Evolutionary conservation across 2,113 vertebrate genomes (phyloP).

Genomic region (Larimichthys polyactis): DNA sequence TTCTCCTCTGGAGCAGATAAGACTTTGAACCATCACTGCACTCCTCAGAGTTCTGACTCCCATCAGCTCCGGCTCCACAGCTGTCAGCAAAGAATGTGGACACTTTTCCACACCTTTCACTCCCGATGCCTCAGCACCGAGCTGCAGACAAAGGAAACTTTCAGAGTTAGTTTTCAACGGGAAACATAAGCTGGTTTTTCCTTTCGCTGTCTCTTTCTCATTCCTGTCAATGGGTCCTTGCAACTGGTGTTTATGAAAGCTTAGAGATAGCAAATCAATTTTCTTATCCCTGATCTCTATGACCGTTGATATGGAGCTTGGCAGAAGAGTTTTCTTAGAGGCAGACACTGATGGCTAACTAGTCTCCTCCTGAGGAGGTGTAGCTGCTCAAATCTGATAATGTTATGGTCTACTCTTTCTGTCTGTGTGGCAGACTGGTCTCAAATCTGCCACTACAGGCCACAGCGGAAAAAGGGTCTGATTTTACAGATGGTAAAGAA

Average conservation of each 20-base stretch:
- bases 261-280: conserved; percentile 60
- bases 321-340: conserved; percentile 23
- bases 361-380: background rate
- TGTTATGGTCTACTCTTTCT: conserved; percentile 50
- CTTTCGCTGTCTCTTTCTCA: conserved; percentile 20
- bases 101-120: conserved; percentile 75
- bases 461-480: background rate
- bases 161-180: conserved; percentile 58
- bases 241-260: conserved; percentile 47
- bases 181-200: conserved; percentile 61
- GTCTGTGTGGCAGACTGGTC: conserved; percentile 9
- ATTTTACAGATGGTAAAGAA: conserved; percentile 15
- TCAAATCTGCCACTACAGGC: conserved; percentile 37
- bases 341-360: conserved; percentile 30
- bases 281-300: conserved; percentile 58
- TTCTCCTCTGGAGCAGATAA: conserved; percentile 59
- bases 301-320: conserved; percentile 31
- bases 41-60: conserved; percentile 44
- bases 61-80: conserved; percentile 60
- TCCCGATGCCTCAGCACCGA: conserved; percentile 42
- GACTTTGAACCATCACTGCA: conserved; percentile 53
- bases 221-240: conserved; percentile 29
- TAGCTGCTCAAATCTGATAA: conserved; percentile 25
- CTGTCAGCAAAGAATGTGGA: conserved; percentile 71
- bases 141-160: conserved; percentile 59